phyloP scores from a whole-genome alignment of 2,113 vertebrate genomes.

The Pygoscelis adeliae region DNA sequence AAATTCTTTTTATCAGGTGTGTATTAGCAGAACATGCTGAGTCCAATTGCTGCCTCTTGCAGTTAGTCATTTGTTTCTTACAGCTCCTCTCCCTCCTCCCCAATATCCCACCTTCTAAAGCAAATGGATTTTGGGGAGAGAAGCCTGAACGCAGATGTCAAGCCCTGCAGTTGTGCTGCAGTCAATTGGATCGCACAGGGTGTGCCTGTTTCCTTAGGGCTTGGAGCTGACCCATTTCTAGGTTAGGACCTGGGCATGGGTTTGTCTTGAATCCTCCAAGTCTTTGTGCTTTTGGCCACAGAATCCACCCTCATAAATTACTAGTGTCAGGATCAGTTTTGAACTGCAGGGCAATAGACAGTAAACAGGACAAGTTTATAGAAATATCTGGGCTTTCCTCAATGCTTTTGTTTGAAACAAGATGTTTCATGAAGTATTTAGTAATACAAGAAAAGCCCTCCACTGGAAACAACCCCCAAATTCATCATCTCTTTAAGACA shows the following conservation, averaged over 20 bases:
- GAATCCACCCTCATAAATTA: not conserved
- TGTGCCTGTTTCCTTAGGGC: not conserved
- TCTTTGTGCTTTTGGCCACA: not conserved
- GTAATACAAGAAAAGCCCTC: not conserved
- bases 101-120: conserved; percentile 17
- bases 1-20: conserved; percentile 61
- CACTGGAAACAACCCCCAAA: not conserved
- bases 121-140: not conserved
- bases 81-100: not conserved
- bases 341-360: not conserved
- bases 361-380: not conserved
- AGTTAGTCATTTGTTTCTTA: conserved; percentile 68
- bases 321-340: not conserved
- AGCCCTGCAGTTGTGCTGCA: not conserved
- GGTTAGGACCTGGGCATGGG: not conserved
- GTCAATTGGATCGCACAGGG: not conserved
- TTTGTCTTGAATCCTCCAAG: not conserved
- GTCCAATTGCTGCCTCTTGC: conserved; percentile 66
- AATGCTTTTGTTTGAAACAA: not conserved
- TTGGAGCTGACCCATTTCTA: not conserved
- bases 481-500: not conserved
- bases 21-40: conserved; percentile 69
- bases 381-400: not conserved
- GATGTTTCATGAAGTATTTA: not conserved
- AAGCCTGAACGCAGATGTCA: not conserved